Conservation (phyloP, 2,888 invertebrate genomes). For the Plagodis dolabraria region DNA sequence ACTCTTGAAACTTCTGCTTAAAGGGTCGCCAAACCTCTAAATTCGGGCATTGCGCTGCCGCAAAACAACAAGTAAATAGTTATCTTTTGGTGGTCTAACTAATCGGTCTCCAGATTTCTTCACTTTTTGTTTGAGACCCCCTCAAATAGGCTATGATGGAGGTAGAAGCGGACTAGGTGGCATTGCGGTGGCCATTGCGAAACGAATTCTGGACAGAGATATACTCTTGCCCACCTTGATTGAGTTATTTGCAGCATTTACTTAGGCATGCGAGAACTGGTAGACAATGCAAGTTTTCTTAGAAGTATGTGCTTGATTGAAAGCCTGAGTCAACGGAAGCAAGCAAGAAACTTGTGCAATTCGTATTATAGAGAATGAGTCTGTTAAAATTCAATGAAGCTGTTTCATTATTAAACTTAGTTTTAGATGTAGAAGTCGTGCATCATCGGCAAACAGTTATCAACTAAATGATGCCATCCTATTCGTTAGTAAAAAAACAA, state of each 20-base stretch:
- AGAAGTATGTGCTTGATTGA: conserved; percentile 31
- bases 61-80: conserved; percentile 11
- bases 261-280: conserved; percentile 39
- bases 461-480: conserved; percentile 27
- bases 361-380: conserved; percentile 6
- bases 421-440: background rate
- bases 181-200: conserved; percentile 39
- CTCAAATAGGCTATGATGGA: conserved; percentile 28
- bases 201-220: conserved; percentile 44
- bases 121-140: conserved; percentile 50
- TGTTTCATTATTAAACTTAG: too few relatives aligned
- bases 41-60: background rate
- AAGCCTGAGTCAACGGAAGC: conserved; percentile 11
- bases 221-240: conserved; percentile 44
- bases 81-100: conserved; percentile 32
- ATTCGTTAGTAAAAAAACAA: conserved; percentile 15
- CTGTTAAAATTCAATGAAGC: too few relatives aligned
- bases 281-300: conserved; percentile 39
- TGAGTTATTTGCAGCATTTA: conserved; percentile 51
- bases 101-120: conserved; percentile 44
- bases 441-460: conserved; percentile 10
- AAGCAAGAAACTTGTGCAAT: conserved; percentile 14
- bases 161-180: conserved; percentile 42
- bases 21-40: conserved; percentile 1
- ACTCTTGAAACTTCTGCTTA: conserved; percentile 6